Base-by-base conservation (phyloP, 1,140 invertebrate genomes). In the Bombus pyrosoma region DNA sequence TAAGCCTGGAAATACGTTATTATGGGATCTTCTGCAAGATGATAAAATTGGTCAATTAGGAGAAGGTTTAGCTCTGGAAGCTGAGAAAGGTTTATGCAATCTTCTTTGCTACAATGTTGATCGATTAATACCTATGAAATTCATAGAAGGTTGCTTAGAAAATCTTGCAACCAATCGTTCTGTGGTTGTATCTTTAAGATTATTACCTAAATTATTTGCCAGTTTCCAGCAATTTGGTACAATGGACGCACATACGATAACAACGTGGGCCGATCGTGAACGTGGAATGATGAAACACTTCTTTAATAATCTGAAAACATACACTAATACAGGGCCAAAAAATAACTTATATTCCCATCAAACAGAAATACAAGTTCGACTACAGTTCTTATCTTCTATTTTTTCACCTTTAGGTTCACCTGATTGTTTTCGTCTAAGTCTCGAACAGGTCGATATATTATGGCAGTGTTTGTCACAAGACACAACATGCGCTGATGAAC, bases 21-120 rank as follows among this genome's bases (percentile, higher is more conserved):
- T 99, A 0, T 99, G 98, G 98, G 98, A 99, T 95, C 95, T 99
- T 76, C 94, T 99, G 69, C 98, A 99, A 94, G 98, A 99, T 94
- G 97, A 98, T 88, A 98, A 97, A 94, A 98, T 98, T 90, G 96
- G 96, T 83, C 97, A 98, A 92, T 94, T 99, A 1, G 97, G 98
- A 0, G 98, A 99, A 95, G 98, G 98, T 15, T 94, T 99, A 47
- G 98, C 98, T 1, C 91, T 97, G 9, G 98, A 99, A 95, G 98
- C 98, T 15, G 98, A 99, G 93, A 99, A 99, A 92, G 98, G 98
- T 2, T 94, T 99, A 0, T 98, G 97, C 90, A 98, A 98, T 90
- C 94, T 99, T 4, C 95, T 99, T 2, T 99, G 98, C 92, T 99
- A 98, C 90, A 98, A 98, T 92, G 98, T 98, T 59, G 98, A 98